These are phyloP conservation scores for Perithous albicinctus DNA, from an alignment of 2,888 invertebrate genomes.

Conservation along the genomic window DNA sequence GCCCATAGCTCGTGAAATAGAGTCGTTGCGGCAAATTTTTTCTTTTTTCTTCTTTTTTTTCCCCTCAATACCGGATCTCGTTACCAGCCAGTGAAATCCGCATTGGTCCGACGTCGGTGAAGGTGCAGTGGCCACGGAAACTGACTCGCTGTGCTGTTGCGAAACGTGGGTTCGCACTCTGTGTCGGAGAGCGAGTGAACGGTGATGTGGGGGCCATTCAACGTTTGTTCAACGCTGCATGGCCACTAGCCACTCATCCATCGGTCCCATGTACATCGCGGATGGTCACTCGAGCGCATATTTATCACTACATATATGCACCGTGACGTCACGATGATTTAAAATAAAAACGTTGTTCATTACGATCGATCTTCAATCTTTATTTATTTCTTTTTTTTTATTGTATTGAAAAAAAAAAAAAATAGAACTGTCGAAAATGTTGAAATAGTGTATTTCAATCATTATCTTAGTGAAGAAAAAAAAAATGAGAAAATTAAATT, in stretches of 20 bases:
- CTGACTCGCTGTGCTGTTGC: constrained; percentile 44
- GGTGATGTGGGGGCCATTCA: constrained; percentile 50
- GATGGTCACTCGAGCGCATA: constrained; percentile 47
- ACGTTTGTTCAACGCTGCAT: constrained; percentile 62
- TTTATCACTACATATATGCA: constrained; percentile 7
- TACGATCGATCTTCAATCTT: background rate
- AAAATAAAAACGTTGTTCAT: background rate
- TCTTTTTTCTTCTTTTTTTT: too few species aligned
- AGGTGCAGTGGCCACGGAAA: constrained; percentile 29
- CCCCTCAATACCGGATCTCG: constrained; percentile 25
- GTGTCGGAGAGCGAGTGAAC: constrained; percentile 45
- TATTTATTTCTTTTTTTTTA: too few species aligned
- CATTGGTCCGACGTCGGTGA: constrained; percentile 25
- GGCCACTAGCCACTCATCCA: constrained; percentile 54
- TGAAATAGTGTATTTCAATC: too few species aligned
- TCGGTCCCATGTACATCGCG: constrained; percentile 35
- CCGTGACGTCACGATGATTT: background rate
- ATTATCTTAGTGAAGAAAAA: too few species aligned
- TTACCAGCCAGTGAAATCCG: constrained; percentile 46
- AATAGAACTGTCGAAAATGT: too few species aligned
- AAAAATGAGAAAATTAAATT: background rate
- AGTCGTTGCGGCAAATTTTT: constrained; percentile 5
- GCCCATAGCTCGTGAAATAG: constrained; percentile 6
- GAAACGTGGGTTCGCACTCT: constrained; percentile 37
- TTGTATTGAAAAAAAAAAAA: too few species aligned